These are phyloP conservation scores for Tricholaema leucomelas DNA, from an alignment of 2,113 vertebrate species.

Conservation along the genomic window DNA sequence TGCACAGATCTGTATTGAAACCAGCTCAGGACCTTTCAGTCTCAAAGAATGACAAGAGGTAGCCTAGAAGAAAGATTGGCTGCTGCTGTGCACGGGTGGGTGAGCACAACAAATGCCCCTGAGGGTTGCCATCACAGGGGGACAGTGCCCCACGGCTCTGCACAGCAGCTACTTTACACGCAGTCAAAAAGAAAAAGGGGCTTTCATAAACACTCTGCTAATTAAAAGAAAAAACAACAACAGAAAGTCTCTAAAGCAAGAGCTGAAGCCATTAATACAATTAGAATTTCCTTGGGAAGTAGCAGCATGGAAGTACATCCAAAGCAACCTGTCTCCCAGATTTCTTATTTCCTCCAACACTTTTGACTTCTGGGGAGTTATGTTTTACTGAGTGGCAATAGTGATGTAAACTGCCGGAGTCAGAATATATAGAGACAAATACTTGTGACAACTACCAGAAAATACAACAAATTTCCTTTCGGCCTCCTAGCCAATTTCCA, in stretches of 20 bases:
- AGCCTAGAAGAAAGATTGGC: not conserved
- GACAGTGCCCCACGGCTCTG: not conserved
- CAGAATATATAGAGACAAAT: not conserved
- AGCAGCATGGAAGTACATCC: not conserved
- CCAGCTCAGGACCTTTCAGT: not conserved
- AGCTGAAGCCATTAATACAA: not conserved
- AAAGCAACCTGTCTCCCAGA: not conserved
- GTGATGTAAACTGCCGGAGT: not conserved
- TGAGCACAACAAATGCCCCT: not conserved
- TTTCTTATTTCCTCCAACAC: not conserved
- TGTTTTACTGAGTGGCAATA: not conserved
- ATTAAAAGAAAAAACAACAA: not conserved
- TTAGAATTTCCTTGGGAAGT: not conserved
- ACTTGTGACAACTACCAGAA: not conserved
- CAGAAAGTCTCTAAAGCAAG: not conserved
- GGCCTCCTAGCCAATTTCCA: not conserved
- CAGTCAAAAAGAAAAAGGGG: not conserved
- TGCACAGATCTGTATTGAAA: not conserved
- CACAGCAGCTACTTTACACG: not conserved
- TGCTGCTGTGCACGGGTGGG: accelerated
- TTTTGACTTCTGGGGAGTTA: not conserved
- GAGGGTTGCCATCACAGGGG: not conserved
- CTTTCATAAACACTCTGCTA: not conserved
- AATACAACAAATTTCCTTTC: not conserved
- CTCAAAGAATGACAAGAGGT: not conserved